Base-by-base conservation (phyloP, 2,797 vertebrate species). In the Anisognathus igniventris region DNA sequence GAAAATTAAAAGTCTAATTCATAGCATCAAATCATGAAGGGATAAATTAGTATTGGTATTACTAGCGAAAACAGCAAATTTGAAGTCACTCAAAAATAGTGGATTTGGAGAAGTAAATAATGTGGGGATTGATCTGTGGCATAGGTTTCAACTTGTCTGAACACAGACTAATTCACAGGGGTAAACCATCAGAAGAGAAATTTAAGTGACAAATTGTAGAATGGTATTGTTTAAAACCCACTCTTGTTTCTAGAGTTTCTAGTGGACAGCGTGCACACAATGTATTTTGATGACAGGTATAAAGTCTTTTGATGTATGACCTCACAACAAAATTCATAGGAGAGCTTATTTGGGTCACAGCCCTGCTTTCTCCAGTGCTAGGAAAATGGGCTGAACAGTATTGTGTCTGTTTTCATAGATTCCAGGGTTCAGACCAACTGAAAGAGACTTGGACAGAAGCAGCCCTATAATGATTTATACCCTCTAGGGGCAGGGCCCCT, bases 191-290 rank as follows among this genome's bases (percentile, higher is more conserved):
- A 85, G 65, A 70, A 62, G 31, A 68, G 9, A 68, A 45, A 37
- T 57, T 37, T 24, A 44, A n/a, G 9, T 16, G 40, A 35, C 15
- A 48, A 70, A 22, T 24, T 53, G 18, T 48, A 45, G 44, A 77
- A 78, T 3, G 16, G 4, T 40, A 23, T 31, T 53, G 7, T 35
- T 84, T 53, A 31, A 81, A 81, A 56, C 30, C 9, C 30, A 17
- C 7, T 47, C 24, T 56, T 37, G 3, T 60, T 79, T 65, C 23
- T 66, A 5, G 42, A 65, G 30, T 25, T 85, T 53, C 37, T 24
- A 42, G n/a, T 23, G 30, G 39, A 50, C 30, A 37, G 23, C 0
- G 0, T 70, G 19, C 44, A 30, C 27, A n/a, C 35, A 16, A 8
- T 67, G 45, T 20, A 15, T 10, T 60, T 62, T 85, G 67, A 47